phyloP scores from a whole-genome alignment of 2,113 vertebrate genomes.

The Pteronura brasiliensis region DNA sequence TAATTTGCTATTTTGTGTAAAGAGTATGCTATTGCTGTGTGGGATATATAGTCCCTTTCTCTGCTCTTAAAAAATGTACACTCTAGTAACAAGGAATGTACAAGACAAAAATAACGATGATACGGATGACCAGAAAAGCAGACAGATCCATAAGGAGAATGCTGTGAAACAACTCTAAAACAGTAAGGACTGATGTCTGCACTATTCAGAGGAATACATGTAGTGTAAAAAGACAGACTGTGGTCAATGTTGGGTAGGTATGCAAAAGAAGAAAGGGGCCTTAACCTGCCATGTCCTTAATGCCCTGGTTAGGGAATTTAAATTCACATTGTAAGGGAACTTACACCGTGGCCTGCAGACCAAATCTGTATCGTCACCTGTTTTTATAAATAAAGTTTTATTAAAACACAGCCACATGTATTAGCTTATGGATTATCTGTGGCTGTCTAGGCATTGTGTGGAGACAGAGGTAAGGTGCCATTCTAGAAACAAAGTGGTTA shows the following conservation, averaged over 20 bases:
- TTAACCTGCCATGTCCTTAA: background rate
- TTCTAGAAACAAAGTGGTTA: background rate
- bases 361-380: background rate
- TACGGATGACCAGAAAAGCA: background rate
- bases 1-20: background rate
- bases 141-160: background rate
- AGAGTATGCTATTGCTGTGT: background rate
- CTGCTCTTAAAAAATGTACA: background rate
- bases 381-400: background rate
- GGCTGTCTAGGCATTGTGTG: no score
- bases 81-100: background rate
- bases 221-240: background rate
- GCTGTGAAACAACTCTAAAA: background rate
- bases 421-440: background rate
- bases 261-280: background rate
- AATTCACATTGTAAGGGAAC: background rate
- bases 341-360: fast-evolving
- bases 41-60: background rate
- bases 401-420: background rate
- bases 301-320: background rate
- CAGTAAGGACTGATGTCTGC: background rate
- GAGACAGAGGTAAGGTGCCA: background rate
- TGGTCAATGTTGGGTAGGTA: background rate
- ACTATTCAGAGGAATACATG: background rate
- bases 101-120: background rate